Evolutionary conservation across 1,140 invertebrate species (phyloP).

Genomic region (Drosophila cardini): DNA sequence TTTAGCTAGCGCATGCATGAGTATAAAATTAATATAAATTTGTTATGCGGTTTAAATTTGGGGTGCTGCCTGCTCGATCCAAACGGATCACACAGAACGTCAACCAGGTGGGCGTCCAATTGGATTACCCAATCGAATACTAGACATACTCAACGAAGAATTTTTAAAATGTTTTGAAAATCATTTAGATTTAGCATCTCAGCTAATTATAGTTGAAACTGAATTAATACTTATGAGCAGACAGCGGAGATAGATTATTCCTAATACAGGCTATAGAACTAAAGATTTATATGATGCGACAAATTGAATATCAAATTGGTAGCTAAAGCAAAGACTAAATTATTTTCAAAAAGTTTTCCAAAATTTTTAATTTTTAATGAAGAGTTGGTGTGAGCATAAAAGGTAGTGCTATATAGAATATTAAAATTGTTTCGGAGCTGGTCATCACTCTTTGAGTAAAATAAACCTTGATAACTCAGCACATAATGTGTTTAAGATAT

Average conservation of each 20-base stretch:
- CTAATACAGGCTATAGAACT: not conserved
- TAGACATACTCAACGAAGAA: not conserved
- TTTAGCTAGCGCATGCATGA: slow-evolving; percentile 32
- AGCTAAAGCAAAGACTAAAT: no score
- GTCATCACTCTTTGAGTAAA: no score
- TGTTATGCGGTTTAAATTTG: slow-evolving; percentile 39
- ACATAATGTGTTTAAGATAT: no score
- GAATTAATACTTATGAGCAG: not conserved
- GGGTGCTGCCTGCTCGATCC: not conserved
- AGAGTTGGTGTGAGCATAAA: no score
- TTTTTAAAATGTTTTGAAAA: slow-evolving; percentile 48
- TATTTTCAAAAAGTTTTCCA: no score
- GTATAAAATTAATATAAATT: slow-evolving; percentile 58
- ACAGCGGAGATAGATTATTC: not conserved
- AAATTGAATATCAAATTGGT: no score
- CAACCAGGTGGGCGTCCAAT: slow-evolving; percentile 56
- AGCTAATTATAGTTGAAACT: slow-evolving; percentile 33
- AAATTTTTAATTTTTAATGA: no score
- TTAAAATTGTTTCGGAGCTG: no score
- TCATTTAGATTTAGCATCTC: slow-evolving; percentile 25
- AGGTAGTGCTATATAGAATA: no score
- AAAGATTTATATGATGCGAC: not conserved
- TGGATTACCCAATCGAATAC: slow-evolving; percentile 26
- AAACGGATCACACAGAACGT: slow-evolving; percentile 1
- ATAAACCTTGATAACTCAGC: no score